Conservation (phyloP, 2,888 invertebrate genomes). For the Temnothorax ravouxi region DNA sequence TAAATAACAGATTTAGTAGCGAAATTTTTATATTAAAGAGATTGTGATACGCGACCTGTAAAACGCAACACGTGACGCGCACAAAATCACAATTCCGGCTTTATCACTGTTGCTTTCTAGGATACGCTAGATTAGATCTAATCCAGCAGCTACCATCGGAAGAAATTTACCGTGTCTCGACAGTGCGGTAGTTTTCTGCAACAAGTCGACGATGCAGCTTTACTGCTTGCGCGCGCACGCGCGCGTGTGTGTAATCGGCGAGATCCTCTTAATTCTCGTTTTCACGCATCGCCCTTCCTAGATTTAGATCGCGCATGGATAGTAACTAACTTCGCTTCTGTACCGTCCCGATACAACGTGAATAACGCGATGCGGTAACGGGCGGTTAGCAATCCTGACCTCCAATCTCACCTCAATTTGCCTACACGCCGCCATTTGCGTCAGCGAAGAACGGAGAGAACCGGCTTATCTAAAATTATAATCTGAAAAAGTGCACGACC, state of each 20-base stretch:
- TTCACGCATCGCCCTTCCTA: slow-evolving; percentile 53
- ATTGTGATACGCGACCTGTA: slow-evolving; percentile 15
- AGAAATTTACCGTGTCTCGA: slow-evolving; percentile 50
- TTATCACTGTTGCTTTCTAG: slow-evolving; percentile 38
- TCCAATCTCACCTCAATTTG: slow-evolving; percentile 86
- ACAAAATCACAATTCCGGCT: slow-evolving; percentile 17
- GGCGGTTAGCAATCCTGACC: slow-evolving; percentile 84
- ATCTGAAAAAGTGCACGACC: slow-evolving; percentile 83
- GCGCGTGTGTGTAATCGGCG: slow-evolving; percentile 7
- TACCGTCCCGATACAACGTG: slow-evolving; percentile 78
- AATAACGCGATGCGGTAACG: slow-evolving; percentile 77
- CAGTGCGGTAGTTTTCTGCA: slow-evolving; percentile 26
- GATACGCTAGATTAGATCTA: slow-evolving; percentile 42
- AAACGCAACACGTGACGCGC: slow-evolving; percentile 14
- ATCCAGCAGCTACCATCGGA: slow-evolving; percentile 36
- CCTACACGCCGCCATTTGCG: slow-evolving; percentile 85
- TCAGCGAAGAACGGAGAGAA: slow-evolving; percentile 75
- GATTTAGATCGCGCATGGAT: slow-evolving; percentile 41
- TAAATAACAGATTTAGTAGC: background rate
- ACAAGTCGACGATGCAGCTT: slow-evolving; percentile 46
- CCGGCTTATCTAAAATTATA: slow-evolving; percentile 86
- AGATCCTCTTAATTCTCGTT: slow-evolving; percentile 57
- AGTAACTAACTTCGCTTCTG: slow-evolving; percentile 67
- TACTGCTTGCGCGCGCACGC: background rate
- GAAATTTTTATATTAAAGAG: background rate